phyloP scores from a whole-genome alignment of 2,888 invertebrate genomes.

The Microdon myrmicae region DNA sequence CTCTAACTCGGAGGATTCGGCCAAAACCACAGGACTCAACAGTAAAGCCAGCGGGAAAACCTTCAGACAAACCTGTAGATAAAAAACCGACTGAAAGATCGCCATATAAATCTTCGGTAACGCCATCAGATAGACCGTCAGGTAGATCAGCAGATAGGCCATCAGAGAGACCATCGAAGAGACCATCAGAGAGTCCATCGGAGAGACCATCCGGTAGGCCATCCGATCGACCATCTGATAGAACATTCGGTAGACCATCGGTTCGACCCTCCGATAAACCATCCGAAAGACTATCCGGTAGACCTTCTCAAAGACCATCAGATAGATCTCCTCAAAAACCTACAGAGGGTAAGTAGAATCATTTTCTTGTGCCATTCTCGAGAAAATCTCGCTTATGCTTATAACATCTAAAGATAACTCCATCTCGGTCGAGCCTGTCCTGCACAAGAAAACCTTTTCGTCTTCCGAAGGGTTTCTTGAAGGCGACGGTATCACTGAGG shows the following conservation, averaged over 20 bases:
- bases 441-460: conserved; percentile 59
- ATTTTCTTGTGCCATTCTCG: too few relatives aligned
- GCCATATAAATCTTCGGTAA: background rate
- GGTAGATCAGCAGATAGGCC: conserved; percentile 22
- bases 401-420: conserved; percentile 29
- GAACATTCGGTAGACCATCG: too few relatives aligned
- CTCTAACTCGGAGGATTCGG: conserved; percentile 46
- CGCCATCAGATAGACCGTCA: conserved; percentile 10
- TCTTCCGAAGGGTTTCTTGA: conserved; percentile 54
- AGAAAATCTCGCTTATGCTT: conserved; percentile 40
- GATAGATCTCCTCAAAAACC: too few relatives aligned
- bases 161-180: conserved; percentile 63
- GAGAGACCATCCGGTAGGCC: conserved; percentile 50
- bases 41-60: conserved; percentile 49
- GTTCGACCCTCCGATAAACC: too few relatives aligned
- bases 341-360: too few relatives aligned
- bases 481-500: conserved; percentile 55
- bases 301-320: too few relatives aligned
- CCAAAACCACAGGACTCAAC: conserved; percentile 17
- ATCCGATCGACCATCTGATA: conserved; percentile 27
- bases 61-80: conserved; percentile 4
- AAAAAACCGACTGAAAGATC: background rate
- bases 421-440: conserved; percentile 23
- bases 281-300: too few relatives aligned
- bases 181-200: conserved; percentile 28